phyloP scores from a whole-genome alignment of 1,140 invertebrate species.

The Drosophila tani region DNA sequence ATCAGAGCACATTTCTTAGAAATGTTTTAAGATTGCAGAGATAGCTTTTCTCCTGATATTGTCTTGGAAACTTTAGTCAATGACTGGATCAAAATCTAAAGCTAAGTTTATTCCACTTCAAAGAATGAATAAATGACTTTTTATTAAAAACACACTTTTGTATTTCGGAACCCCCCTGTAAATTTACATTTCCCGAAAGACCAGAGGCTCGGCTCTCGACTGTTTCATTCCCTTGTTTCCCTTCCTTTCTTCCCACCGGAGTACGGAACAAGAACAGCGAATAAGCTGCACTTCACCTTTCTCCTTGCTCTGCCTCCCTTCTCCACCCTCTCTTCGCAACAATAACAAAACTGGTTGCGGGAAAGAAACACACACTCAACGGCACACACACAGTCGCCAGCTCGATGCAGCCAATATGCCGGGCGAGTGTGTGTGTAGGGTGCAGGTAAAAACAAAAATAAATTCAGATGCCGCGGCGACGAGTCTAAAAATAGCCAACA shows the following conservation, averaged over 20 bases:
- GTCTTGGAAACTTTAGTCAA: too few species aligned
- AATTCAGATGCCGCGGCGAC: constrained; percentile 42
- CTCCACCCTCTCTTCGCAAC: background rate
- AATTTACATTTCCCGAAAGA: constrained; percentile 42
- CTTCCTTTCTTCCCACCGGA: background rate
- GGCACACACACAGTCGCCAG: background rate
- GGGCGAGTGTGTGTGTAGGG: constrained; percentile 28
- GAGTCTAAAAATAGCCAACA: constrained; percentile 42
- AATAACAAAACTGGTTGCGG: constrained; percentile 27
- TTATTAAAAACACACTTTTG: background rate
- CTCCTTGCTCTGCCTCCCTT: background rate
- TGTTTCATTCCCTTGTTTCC: constrained; percentile 1
- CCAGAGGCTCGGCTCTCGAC: constrained; percentile 47
- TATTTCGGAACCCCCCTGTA: background rate
- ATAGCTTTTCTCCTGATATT: background rate
- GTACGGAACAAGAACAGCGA: constrained; percentile 10
- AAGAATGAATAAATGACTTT: background rate
- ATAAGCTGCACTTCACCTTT: constrained; percentile 20
- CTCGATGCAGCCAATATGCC: constrained; percentile 24
- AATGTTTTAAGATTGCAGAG: background rate
- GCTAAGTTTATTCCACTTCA: too few species aligned
- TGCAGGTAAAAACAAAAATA: constrained; percentile 45
- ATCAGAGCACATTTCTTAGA: background rate
- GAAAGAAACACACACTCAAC: background rate
- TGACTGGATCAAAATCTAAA: background rate